Conservation (phyloP, 2,888 invertebrate species). For the Scaeva pyrastri region DNA sequence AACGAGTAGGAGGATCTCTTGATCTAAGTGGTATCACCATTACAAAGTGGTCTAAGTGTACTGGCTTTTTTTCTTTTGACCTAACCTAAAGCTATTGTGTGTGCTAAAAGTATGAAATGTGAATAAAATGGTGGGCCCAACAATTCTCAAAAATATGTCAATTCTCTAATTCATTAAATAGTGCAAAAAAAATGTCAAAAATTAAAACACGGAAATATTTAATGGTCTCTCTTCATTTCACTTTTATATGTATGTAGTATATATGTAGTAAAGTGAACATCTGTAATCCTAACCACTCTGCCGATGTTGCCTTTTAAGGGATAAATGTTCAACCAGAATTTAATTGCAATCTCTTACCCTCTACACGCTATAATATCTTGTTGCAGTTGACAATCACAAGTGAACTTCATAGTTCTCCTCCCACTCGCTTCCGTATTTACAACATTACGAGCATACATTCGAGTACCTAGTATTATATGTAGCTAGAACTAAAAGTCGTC, state of each 20-base stretch:
- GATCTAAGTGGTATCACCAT: too few species aligned
- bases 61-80: too few species aligned
- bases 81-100: too few species aligned
- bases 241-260: too few species aligned
- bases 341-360: constrained; percentile 71
- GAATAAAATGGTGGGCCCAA: too few species aligned
- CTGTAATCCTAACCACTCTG: constrained; percentile 66
- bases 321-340: constrained; percentile 68
- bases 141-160: too few species aligned
- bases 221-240: constrained; percentile 41
- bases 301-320: constrained; percentile 61
- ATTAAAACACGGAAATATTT: constrained; percentile 38
- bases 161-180: too few species aligned
- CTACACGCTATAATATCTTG: constrained; percentile 57
- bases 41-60: too few species aligned
- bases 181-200: not conserved
- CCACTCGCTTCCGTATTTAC: not conserved
- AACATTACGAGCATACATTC: not conserved
- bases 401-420: constrained; percentile 18
- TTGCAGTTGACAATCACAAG: constrained; percentile 57
- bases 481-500: not conserved
- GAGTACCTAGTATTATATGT: not conserved
- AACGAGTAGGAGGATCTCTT: too few species aligned
- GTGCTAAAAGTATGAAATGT: too few species aligned
- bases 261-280: constrained; percentile 46